Conservation (phyloP, 2,113 vertebrate genomes). For the Charadrius vociferus region DNA sequence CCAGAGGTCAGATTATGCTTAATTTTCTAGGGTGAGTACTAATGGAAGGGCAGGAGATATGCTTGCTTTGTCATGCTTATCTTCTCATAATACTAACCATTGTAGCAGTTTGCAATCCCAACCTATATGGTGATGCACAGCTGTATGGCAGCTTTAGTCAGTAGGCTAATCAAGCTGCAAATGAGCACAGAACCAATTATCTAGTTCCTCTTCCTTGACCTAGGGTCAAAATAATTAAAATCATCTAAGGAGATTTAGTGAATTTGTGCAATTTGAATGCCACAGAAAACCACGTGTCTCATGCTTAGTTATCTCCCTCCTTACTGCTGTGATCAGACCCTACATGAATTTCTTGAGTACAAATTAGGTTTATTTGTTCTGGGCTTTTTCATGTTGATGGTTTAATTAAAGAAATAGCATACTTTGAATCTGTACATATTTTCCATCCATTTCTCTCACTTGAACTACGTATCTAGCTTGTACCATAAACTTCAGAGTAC, state of each 20-base stretch:
- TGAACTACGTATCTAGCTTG: background rate
- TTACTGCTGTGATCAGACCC: background rate
- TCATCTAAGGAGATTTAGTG: background rate
- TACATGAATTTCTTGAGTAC: background rate
- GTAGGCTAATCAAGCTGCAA: background rate
- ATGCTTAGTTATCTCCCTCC: background rate
- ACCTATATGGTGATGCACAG: background rate
- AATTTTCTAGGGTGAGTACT: background rate
- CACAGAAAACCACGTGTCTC: background rate
- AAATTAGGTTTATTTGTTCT: background rate
- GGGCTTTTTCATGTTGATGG: accelerated
- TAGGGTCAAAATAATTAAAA: constrained; percentile 44
- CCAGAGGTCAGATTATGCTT: background rate
- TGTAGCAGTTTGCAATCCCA: background rate
- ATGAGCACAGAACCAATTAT: constrained; percentile 6
- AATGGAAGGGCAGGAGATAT: background rate
- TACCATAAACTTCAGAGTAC: background rate
- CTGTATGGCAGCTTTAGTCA: background rate
- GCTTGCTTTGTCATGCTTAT: background rate
- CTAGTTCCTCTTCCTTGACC: background rate
- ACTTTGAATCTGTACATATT: background rate
- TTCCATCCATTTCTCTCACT: background rate
- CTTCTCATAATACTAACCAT: background rate
- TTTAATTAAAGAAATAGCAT: background rate
- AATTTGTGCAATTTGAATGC: background rate